phyloP scores from a whole-genome alignment of 2,888 invertebrate species.

The Taenaris catops region DNA sequence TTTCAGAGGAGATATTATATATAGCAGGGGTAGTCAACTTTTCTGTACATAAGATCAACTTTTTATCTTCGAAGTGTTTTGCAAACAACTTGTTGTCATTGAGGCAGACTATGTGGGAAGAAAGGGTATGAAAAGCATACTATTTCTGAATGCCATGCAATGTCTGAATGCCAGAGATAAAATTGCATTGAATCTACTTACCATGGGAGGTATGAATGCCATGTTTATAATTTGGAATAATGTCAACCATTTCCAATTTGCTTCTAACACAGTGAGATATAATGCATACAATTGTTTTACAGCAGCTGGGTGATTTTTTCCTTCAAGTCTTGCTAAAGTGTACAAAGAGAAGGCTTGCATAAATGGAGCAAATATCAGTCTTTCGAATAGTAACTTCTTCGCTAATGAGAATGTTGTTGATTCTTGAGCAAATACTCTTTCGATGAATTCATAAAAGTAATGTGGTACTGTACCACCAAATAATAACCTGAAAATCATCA shows the following conservation, averaged over 20 bases:
- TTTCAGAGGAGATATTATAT: no score
- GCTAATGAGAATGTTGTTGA: conserved; percentile 73
- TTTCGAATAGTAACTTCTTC: conserved; percentile 84
- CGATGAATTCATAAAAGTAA: conserved; percentile 85
- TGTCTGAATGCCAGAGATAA: no score
- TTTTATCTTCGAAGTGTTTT: no score
- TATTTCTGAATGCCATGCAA: no score
- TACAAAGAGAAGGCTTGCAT: conserved; percentile 88
- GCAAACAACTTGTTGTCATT: no score
- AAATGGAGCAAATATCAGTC: conserved; percentile 85
- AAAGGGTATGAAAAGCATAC: no score
- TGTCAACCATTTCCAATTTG: conserved; percentile 89
- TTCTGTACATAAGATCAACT: no score
- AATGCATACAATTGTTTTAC: conserved; percentile 81
- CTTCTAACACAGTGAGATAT: conserved; percentile 83
- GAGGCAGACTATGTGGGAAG: no score
- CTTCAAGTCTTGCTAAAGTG: conserved; percentile 87
- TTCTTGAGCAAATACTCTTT: conserved; percentile 80
- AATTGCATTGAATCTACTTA: conserved; percentile 63
- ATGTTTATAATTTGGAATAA: conserved; percentile 87
- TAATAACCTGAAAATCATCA: conserved; percentile 83
- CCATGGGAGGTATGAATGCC: conserved; percentile 88
- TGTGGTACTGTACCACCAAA: conserved; percentile 91
- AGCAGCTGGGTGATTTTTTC: conserved; percentile 84
- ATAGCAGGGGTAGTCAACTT: no score